Base-by-base conservation (phyloP, 2,113 vertebrate genomes). In the Corythaixoides concolor region DNA sequence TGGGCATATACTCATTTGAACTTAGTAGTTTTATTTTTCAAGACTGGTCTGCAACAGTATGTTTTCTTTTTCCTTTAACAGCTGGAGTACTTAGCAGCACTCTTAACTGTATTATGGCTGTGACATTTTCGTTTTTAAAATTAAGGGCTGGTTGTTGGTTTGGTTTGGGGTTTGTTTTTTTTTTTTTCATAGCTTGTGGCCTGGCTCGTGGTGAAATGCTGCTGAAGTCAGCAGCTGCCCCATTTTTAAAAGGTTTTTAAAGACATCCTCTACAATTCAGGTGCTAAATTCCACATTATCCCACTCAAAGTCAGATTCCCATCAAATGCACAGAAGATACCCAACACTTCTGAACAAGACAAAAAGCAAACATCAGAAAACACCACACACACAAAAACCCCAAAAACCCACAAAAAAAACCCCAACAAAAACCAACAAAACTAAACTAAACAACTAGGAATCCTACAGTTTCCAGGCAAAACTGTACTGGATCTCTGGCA, bases 11-110 rank as follows among this genome's bases (percentile, higher is more conserved):
- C 21, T 63, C 22, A 30, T 68, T 43, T 74, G 56, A 86, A 84
- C 30, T 32, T 3, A 1, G 49, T 27, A 74, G 59, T 67, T 83
- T 66, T 76, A 59, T 85, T 93, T 92, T 84, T 90, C 83, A 88
- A 47, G 55, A 92, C 67, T 73, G 82, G 77, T 74, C 90, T 77
- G 28, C 67, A 80, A 41, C 59, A 49, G 30, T 55, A 30, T 68
- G 55, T 86, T 95, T 91, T 66, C 21, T 64, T 93, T 94, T 85
- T 30, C 52, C 30, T 84, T 85, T 77, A 66, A 88, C n/a, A 67
- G 63, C 59, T 53, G 39, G 9, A 79, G 37, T 49, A 69, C 58
- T 72, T 43, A 21, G 49, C n/a, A 67, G 59, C 47, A 64, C 11
- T 88, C 43, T 60, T 70, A 63, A 86, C 45, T 55, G 26, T 15